These are phyloP conservation scores for Saxidomus purpurata DNA, from an alignment of 1,140 invertebrate genomes.

Conservation along the genomic window DNA sequence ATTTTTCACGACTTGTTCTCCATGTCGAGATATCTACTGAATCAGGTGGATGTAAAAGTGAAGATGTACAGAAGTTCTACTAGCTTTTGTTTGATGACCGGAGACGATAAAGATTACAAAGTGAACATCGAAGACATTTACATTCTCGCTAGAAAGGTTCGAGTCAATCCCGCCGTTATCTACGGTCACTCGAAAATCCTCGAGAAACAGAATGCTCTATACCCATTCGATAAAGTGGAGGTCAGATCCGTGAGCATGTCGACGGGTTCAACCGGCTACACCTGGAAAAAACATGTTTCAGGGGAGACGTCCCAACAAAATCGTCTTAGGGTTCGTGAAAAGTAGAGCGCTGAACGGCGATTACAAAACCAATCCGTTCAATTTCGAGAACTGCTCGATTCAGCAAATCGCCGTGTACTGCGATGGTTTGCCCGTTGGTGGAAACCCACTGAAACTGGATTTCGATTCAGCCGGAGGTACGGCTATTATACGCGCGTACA, in stretches of 20 bases:
- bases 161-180: slow-evolving; percentile 47
- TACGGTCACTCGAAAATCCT: slow-evolving; percentile 29
- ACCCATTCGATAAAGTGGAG: slow-evolving; percentile 21
- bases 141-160: not conserved
- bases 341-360: not conserved
- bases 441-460: not conserved
- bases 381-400: slow-evolving; percentile 39
- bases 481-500: slow-evolving; percentile 12
- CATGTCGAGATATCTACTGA: slow-evolving; percentile 38
- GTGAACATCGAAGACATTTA: slow-evolving; percentile 33
- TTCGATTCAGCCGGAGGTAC: not conserved
- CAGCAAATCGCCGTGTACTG: slow-evolving; percentile 20
- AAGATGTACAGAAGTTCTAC: slow-evolving; percentile 36
- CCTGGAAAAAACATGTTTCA: slow-evolving; percentile 21
- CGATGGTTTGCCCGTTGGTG: not conserved
- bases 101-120: slow-evolving; percentile 7
- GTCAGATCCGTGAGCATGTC: not conserved
- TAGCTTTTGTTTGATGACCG: not conserved
- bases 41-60: slow-evolving; percentile 38
- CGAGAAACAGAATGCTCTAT: slow-evolving; percentile 29
- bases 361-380: slow-evolving; percentile 5
- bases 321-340: slow-evolving; percentile 19
- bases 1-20: slow-evolving; percentile 45
- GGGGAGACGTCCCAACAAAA: slow-evolving; percentile 6
- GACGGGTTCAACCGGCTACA: not conserved